phyloP scores from a whole-genome alignment of 2,113 vertebrate species.

The Phycodurus eques region DNA sequence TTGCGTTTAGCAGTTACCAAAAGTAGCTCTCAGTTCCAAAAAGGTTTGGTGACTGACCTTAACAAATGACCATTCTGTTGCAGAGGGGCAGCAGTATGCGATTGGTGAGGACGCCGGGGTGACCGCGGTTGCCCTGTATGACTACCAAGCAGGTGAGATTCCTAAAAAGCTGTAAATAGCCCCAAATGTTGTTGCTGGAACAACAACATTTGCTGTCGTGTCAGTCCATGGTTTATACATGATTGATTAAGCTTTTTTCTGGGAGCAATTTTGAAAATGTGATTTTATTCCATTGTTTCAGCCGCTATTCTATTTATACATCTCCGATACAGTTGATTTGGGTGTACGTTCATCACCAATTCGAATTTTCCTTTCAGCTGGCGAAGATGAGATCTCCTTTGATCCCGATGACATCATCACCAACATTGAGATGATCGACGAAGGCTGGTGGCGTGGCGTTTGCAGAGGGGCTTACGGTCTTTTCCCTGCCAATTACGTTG shows the following conservation, averaged over 20 bases:
- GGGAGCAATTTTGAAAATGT: not conserved
- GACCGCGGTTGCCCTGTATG: slow-evolving; percentile 93
- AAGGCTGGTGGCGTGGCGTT: slow-evolving; percentile 96
- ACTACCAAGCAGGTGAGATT: slow-evolving; percentile 94
- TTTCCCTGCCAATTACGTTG: slow-evolving; percentile 96
- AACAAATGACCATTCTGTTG: not conserved
- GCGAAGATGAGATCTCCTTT: slow-evolving; percentile 95
- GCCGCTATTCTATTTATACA: not conserved
- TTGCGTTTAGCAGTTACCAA: not conserved
- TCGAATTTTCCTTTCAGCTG: slow-evolving; percentile 71
- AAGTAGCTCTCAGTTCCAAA: not conserved
- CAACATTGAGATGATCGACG: slow-evolving; percentile 98
- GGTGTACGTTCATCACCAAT: not conserved
- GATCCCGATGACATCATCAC: slow-evolving; percentile 97
- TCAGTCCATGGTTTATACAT: not conserved
- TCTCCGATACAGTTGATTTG: not conserved
- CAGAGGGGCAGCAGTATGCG: slow-evolving; percentile 79
- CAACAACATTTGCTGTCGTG: no score
- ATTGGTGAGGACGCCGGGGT: slow-evolving; percentile 86
- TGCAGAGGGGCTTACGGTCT: slow-evolving; percentile 89
- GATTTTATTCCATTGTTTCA: not conserved
- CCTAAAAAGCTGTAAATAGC: not conserved
- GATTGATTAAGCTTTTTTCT: not conserved
- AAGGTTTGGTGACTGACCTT: not conserved
- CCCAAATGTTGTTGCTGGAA: not conserved